These are phyloP conservation scores for Acanthiza pusilla DNA, from an alignment of 2,797 vertebrate genomes.

Conservation along the genomic window DNA sequence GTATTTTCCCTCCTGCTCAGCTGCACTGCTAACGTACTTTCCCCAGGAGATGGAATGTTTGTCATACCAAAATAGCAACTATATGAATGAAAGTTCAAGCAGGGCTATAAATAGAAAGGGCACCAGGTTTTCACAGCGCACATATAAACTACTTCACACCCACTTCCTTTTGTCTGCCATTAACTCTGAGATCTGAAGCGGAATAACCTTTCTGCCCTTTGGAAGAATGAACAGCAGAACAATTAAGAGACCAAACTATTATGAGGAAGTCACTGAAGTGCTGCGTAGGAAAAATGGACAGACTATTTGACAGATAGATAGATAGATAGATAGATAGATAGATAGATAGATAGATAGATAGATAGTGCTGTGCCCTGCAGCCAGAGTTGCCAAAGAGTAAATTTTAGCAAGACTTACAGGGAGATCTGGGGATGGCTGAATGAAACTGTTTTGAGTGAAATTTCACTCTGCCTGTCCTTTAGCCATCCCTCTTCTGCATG, in stretches of 20 bases:
- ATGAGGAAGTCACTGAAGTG: constrained; percentile 7
- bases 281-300: neutral
- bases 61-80: constrained; percentile 65
- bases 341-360: neutral
- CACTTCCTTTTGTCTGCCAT: constrained; percentile 65
- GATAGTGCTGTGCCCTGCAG: neutral
- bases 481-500: fast-evolving
- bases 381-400: neutral
- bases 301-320: neutral
- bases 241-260: constrained; percentile 26
- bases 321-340: neutral
- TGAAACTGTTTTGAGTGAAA: neutral
- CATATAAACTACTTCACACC: constrained; percentile 49
- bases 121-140: neutral
- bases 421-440: neutral
- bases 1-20: constrained; percentile 13
- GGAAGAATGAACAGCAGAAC: constrained; percentile 54
- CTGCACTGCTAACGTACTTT: constrained; percentile 45
- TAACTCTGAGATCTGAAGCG: constrained; percentile 53
- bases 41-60: constrained; percentile 58
- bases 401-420: neutral
- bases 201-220: constrained; percentile 60
- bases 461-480: neutral
- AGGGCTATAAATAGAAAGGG: constrained; percentile 71
- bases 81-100: constrained; percentile 72